Evolutionary conservation across 2,797 vertebrate species (phyloP).

Genomic region (Smutsia temminckii): DNA sequence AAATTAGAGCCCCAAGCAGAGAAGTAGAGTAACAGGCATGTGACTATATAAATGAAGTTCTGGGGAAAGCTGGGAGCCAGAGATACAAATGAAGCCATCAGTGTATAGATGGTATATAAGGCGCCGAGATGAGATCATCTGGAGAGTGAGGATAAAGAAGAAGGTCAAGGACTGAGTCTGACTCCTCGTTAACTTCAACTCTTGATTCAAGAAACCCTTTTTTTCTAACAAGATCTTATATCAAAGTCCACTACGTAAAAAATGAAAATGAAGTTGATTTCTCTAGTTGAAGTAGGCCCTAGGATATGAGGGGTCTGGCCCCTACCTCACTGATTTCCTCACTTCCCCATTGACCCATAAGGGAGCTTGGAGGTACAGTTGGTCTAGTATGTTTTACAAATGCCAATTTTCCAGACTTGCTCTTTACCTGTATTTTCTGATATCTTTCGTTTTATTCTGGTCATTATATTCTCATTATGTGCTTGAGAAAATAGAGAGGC

Average conservation of each 20-base stretch:
- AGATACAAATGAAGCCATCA: rapidly evolving
- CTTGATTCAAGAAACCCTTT: background rate
- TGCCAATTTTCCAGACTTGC: background rate
- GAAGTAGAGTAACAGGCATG: too few relatives aligned
- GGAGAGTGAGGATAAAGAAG: too few relatives aligned
- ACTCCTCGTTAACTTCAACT: background rate
- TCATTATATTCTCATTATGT: background rate
- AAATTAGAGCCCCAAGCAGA: background rate
- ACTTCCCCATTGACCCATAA: background rate
- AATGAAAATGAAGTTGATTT: background rate
- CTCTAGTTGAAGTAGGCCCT: background rate
- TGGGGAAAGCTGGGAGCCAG: background rate
- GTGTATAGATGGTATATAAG: background rate
- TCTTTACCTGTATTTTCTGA: background rate
- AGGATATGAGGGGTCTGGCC: background rate
- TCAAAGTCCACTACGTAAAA: background rate
- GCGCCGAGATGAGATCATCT: background rate
- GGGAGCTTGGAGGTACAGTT: background rate
- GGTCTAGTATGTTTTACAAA: background rate
- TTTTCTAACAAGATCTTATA: background rate
- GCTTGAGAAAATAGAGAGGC: background rate
- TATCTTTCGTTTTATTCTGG: background rate
- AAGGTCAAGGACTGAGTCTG: background rate
- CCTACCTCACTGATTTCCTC: background rate
- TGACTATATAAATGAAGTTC: background rate